Conservation (phyloP, 2,888 invertebrate species). For the Netelia melanura region DNA sequence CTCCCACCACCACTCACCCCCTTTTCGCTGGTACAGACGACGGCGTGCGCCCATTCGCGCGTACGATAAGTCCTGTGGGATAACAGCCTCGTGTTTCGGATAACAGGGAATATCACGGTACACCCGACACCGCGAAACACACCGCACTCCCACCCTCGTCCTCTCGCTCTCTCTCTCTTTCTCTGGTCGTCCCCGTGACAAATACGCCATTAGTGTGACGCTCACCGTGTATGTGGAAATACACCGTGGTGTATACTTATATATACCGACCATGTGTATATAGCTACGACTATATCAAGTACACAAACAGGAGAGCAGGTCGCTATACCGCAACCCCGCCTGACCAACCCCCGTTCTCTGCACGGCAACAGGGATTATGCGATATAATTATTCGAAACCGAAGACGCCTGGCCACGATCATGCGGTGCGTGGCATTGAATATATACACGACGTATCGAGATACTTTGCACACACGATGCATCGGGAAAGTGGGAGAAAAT, state of each 20-base stretch:
- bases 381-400: constrained; percentile 83
- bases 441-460: constrained; percentile 26
- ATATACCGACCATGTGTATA: neutral
- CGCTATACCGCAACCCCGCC: constrained; percentile 65
- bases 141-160: constrained; percentile 53
- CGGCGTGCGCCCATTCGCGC: constrained; percentile 70
- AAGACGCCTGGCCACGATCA: constrained; percentile 78
- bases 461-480: constrained; percentile 3
- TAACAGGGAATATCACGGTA: constrained; percentile 83
- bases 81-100: constrained; percentile 84
- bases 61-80: constrained; percentile 83
- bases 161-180: constrained; percentile 16
- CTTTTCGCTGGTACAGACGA: constrained; percentile 64
- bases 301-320: constrained; percentile 21
- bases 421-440: constrained; percentile 67
- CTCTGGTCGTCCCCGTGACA: constrained; percentile 67
- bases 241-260: constrained; percentile 12
- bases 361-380: constrained; percentile 81
- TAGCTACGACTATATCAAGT: constrained; percentile 31
- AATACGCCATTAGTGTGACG: constrained; percentile 62
- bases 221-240: constrained; percentile 20
- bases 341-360: constrained; percentile 78
- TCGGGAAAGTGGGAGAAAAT: neutral
- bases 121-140: constrained; percentile 78
- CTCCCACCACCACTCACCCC: constrained; percentile 32